Conservation (phyloP, 2,113 vertebrate genomes). For the Helogale parvula region DNA sequence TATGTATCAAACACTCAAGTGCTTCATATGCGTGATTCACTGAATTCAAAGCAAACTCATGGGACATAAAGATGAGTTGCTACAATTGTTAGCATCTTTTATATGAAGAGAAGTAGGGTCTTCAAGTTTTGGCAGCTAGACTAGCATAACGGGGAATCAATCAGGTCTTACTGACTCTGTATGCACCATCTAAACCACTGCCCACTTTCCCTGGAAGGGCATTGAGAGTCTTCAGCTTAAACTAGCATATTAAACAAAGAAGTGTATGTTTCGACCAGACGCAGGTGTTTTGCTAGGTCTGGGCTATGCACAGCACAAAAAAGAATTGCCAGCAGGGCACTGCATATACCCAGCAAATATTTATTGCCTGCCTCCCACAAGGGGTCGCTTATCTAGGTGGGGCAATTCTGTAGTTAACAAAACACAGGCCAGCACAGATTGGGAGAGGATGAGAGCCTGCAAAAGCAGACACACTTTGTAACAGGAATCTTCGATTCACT, state of each 20-base stretch:
- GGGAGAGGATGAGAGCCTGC: neutral
- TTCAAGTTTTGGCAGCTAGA: neutral
- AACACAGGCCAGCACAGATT: neutral
- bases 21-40: neutral
- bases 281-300: neutral
- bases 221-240: neutral
- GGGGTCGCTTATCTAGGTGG: neutral
- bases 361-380: no score
- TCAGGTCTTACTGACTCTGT: neutral
- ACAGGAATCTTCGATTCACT: neutral
- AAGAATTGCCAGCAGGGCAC: neutral
- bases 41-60: neutral
- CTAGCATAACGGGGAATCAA: neutral
- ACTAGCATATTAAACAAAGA: neutral
- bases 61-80: neutral
- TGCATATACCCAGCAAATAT: neutral
- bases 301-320: neutral
- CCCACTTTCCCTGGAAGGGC: neutral
- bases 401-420: neutral
- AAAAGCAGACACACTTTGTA: neutral
- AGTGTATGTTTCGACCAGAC: neutral
- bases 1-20: neutral
- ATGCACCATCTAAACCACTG: neutral
- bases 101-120: neutral
- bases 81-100: neutral